Percentiles rank a stretch among this genome's conserved stretches.
Evolutionary conservation across 2,797 vertebrate species (phyloP).

Genomic region (Peromyscus nudipes): DNA sequence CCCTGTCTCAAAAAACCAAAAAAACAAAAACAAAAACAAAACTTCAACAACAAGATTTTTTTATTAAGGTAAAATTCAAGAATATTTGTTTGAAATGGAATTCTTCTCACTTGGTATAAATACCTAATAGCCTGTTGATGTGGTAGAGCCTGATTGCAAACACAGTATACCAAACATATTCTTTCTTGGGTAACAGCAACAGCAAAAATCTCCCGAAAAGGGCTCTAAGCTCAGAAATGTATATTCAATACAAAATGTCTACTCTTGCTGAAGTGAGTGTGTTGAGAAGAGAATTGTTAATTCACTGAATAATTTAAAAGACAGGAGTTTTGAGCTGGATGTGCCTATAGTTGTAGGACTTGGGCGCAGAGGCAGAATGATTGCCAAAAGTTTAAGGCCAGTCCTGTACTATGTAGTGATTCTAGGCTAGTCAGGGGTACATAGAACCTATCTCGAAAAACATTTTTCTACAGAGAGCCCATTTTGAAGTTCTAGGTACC

Average conservation of each 20-base stretch:
- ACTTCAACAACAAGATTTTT: conserved; percentile 53
- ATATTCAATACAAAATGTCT: neutral
- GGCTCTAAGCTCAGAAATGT: neutral
- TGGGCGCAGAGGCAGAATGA: neutral
- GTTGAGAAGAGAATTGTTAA: conserved; percentile 31
- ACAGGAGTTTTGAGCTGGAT: neutral
- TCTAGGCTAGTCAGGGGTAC: neutral
- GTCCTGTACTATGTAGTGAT: neutral
- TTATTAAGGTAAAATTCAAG: conserved; percentile 41
- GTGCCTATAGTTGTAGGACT: neutral
- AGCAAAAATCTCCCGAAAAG: conserved; percentile 33
- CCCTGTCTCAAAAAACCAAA: no score
- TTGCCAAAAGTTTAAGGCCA: neutral
- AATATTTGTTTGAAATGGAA: conserved; percentile 40
- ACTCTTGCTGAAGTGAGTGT: conserved; percentile 26
- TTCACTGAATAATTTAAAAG: neutral
- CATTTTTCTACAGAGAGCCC: neutral
- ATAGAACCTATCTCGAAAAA: neutral
- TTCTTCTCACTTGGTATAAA: conserved; percentile 50
- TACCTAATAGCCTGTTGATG: conserved; percentile 3
- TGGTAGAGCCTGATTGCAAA: neutral
- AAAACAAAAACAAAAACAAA: neutral
- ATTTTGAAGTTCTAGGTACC: neutral
- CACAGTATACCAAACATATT: conserved; percentile 23
- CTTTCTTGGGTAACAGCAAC: conserved; percentile 24